A percentile compares a stretch with the other conserved stretches of the same genome.
Evolutionary conservation across 2,797 vertebrate species (phyloP).

Genomic region (Cephalopachus bancanus): DNA sequence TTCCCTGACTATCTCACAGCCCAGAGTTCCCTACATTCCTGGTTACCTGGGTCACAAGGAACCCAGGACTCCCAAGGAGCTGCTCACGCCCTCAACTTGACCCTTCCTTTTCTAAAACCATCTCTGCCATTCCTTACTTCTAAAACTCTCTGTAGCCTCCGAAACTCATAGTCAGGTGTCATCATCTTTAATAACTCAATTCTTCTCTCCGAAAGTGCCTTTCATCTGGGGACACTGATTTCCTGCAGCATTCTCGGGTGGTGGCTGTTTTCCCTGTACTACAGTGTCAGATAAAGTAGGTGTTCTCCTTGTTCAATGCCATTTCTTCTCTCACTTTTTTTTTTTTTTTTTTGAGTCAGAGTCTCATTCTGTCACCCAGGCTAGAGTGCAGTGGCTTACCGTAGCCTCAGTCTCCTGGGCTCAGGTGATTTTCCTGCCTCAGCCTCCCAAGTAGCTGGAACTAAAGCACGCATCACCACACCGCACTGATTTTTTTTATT

Average conservation of each 20-base stretch:
- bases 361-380: too few species aligned
- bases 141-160: neutral
- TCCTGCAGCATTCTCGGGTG: neutral
- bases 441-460: too few species aligned
- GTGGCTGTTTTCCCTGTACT: accelerated
- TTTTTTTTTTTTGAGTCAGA: too few species aligned
- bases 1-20: neutral
- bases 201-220: neutral
- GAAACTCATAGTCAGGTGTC: neutral
- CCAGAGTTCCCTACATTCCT: neutral
- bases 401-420: too few species aligned
- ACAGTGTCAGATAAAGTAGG: neutral
- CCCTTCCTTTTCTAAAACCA: neutral
- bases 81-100: neutral
- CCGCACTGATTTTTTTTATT: too few species aligned
- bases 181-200: neutral
- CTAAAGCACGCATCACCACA: too few species aligned
- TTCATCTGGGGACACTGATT: neutral
- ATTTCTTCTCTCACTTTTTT: neutral
- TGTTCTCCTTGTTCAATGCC: neutral
- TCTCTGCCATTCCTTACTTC: neutral
- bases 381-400: too few species aligned
- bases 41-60: neutral
- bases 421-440: too few species aligned
- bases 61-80: neutral